Evolutionary conservation across 2,888 invertebrate species (phyloP).

Genomic region (Ornithoptera priamus): DNA sequence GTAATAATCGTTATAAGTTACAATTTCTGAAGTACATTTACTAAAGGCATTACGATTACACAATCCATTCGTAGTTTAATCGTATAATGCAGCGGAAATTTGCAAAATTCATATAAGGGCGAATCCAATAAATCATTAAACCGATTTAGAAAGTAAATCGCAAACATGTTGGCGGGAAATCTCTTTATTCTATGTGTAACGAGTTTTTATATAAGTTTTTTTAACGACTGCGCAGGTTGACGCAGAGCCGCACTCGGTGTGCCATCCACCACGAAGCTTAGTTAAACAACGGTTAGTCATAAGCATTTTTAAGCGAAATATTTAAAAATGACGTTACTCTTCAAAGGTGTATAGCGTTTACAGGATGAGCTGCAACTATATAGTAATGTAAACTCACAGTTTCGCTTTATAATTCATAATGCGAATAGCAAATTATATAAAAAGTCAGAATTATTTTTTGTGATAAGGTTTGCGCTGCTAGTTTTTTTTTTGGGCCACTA

Average conservation of each 20-base stretch:
- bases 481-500: no score
- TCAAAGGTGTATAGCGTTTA: background rate
- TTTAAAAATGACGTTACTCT: background rate
- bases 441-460: no score
- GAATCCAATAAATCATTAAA: conserved; percentile 34
- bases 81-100: background rate
- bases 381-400: background rate
- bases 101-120: background rate
- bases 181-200: conserved; percentile 51
- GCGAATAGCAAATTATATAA: no score
- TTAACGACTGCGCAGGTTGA: conserved; percentile 56
- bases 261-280: background rate
- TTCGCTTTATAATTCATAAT: no score
- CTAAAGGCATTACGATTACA: background rate
- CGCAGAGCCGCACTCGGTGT: conserved; percentile 54
- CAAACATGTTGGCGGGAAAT: no score
- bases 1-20: no score
- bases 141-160: conserved; percentile 51
- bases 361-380: background rate
- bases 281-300: background rate
- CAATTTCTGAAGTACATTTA: no score
- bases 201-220: conserved; percentile 60
- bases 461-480: no score
- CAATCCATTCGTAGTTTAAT: background rate
- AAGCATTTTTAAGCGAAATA: background rate